Percentiles rank a stretch among this genome's conserved stretches.
phyloP scores from a whole-genome alignment of 2,888 invertebrate species.

The Drosophila dives region DNA sequence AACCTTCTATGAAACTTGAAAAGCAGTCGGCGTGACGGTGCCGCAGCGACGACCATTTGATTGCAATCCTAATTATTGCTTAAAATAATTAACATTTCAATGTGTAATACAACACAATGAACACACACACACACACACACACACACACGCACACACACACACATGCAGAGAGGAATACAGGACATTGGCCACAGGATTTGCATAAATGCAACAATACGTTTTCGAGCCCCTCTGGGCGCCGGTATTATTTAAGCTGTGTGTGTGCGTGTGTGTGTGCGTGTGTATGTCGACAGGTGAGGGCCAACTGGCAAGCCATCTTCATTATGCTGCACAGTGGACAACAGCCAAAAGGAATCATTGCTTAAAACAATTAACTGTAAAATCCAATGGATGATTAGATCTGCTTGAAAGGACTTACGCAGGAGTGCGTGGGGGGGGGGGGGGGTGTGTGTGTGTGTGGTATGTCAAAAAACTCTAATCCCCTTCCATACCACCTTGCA shows the following conservation, averaged over 20 bases:
- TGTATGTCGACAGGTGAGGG: conserved; percentile 26
- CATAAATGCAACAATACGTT: conserved; percentile 77
- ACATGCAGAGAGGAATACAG: conserved; percentile 30
- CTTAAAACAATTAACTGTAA: neutral
- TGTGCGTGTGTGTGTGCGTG: neutral
- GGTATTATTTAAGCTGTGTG: conserved; percentile 3
- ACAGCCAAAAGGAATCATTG: neutral
- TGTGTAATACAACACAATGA: conserved; percentile 73
- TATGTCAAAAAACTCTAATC: too few relatives aligned
- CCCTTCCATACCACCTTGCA: neutral
- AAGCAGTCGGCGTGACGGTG: conserved; percentile 44
- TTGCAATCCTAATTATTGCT: conserved; percentile 81
- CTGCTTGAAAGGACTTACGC: neutral
- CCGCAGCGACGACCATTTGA: conserved; percentile 63
- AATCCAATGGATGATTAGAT: neutral
- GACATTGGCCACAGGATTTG: conserved; percentile 65
- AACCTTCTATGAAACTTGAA: conserved; percentile 35
- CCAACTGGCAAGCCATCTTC: conserved; percentile 48
- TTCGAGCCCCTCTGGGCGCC: conserved; percentile 29
- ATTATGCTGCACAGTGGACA: conserved; percentile 26
- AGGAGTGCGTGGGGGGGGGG: too few relatives aligned
- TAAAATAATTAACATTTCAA: conserved; percentile 81
- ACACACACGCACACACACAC: conserved; percentile 12
- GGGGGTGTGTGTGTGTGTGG: too few relatives aligned
- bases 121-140: conserved; percentile 43